Conservation (phyloP, 1,140 invertebrate species). For the Hestina assimilis region DNA sequence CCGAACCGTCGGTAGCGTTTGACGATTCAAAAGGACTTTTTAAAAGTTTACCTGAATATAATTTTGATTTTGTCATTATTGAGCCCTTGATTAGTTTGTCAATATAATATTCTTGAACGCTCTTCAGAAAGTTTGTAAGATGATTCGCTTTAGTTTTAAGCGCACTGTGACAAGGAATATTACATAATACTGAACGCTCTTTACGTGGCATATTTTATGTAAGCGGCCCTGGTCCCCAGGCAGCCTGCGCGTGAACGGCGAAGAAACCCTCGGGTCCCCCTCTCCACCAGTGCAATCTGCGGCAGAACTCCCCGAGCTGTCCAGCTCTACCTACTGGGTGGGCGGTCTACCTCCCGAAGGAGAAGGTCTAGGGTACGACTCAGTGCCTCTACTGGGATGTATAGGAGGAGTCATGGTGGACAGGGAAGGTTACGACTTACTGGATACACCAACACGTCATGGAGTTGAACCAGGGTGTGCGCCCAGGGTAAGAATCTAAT, state of each 20-base stretch:
- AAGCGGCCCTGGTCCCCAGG: conserved; percentile 59
- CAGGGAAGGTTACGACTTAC: conserved; percentile 78
- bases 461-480: conserved; percentile 88
- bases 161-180: too few relatives aligned
- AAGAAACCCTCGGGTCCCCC: conserved; percentile 83
- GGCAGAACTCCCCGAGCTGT: conserved; percentile 82
- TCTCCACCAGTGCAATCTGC: conserved; percentile 79
- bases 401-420: conserved; percentile 88
- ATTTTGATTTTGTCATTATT: too few relatives aligned
- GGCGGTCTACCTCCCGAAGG: conserved; percentile 89
- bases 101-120: too few relatives aligned
- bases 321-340: conserved; percentile 83
- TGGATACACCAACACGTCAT: conserved; percentile 83
- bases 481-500: conserved; percentile 80
- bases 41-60: too few relatives aligned
- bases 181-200: too few relatives aligned
- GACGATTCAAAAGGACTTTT: too few relatives aligned
- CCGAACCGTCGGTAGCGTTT: too few relatives aligned
- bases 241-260: conserved; percentile 85
- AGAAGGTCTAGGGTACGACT: conserved; percentile 23
- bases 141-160: too few relatives aligned
- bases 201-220: conserved; percentile 25
- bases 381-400: conserved; percentile 86
- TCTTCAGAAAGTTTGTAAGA: too few relatives aligned
- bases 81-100: too few relatives aligned